Evolutionary conservation across 2,797 vertebrate species (phyloP), one percentile per base, ranked within the genome.

Genomic region (Smutsia gigantea): DNA sequence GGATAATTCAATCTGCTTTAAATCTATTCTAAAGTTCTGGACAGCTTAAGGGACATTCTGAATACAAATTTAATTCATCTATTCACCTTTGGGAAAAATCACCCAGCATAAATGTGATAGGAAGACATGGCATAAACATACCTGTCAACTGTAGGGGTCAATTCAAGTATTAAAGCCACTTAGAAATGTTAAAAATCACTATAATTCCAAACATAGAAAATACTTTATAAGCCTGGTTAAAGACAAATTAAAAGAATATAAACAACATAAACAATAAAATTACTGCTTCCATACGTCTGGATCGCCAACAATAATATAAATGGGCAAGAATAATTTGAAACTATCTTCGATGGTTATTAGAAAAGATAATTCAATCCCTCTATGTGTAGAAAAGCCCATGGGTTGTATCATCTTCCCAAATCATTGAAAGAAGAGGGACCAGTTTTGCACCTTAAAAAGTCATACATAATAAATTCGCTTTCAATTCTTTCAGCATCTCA

Each of bases 1-100:
- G 96, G 84, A 92, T 96, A 97, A 97, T 96, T 97, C 97, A 98
- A 93, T 98, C 97, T 98, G 98, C 98, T 98, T 98, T 97, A 97
- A 98, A 98, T 98, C 97, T 98, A 78, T 86, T 78, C 66, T 96
- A 98, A 98, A 96, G 95, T 95, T 97, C 96, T 96, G 96, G 96
- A 97, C 94, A 98, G 97, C 91, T 95, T 96, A 97, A 94, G 29
- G 90, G 97, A 94, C 96, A 88, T 93, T 97, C 87, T 75, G 96
- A 98, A 97, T 97, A 97, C 96, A 98, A 98, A 98, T 92, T 90
- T 91, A 98, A 95, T 95, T 98, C 90, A 92, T 97, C 96, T 97
- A 71, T 98, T 97, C 97, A 98, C 97, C 97, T 98, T 98, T 57
- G 91, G 96, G 96, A 81, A 98, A 34, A 94, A 97, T 97, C 95